Evolutionary conservation across 2,888 invertebrate genomes (phyloP).

Genomic region (Cinara cedri): DNA sequence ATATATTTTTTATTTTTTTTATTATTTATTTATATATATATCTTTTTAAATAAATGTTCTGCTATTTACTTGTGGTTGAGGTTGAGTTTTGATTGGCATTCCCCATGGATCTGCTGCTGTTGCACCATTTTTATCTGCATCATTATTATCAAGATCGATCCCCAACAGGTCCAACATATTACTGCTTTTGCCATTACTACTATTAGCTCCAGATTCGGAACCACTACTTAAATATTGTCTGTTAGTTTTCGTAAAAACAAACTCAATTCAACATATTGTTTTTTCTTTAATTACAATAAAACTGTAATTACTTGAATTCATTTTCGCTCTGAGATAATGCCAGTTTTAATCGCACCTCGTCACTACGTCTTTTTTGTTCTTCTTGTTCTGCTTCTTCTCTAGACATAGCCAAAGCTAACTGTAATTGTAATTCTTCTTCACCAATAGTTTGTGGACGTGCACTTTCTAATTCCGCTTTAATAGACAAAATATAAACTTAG

Average conservation of each 20-base stretch:
- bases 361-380: slow-evolving; percentile 89
- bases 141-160: slow-evolving; percentile 66
- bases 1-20: too few species aligned
- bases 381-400: slow-evolving; percentile 98
- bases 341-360: slow-evolving; percentile 94
- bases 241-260: slow-evolving; percentile 37
- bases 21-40: background rate
- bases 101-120: slow-evolving; percentile 77
- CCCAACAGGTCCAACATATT: slow-evolving; percentile 84
- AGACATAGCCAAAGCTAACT: slow-evolving; percentile 97
- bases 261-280: slow-evolving; percentile 29
- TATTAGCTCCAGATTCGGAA: slow-evolving; percentile 55
- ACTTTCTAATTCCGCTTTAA: slow-evolving; percentile 76
- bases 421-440: slow-evolving; percentile 97
- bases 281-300: slow-evolving; percentile 15
- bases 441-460: slow-evolving; percentile 96
- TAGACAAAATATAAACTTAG: slow-evolving; percentile 1
- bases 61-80: slow-evolving; percentile 16
- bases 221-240: slow-evolving; percentile 53
- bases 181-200: slow-evolving; percentile 63
- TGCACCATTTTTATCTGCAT: slow-evolving; percentile 65
- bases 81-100: slow-evolving; percentile 63
- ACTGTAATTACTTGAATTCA: slow-evolving; percentile 77
- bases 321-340: slow-evolving; percentile 94
- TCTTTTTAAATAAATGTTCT: background rate